These are phyloP conservation scores for Buphagus erythrorhynchus DNA, from an alignment of 2,797 vertebrate genomes.

Conservation along the genomic window DNA sequence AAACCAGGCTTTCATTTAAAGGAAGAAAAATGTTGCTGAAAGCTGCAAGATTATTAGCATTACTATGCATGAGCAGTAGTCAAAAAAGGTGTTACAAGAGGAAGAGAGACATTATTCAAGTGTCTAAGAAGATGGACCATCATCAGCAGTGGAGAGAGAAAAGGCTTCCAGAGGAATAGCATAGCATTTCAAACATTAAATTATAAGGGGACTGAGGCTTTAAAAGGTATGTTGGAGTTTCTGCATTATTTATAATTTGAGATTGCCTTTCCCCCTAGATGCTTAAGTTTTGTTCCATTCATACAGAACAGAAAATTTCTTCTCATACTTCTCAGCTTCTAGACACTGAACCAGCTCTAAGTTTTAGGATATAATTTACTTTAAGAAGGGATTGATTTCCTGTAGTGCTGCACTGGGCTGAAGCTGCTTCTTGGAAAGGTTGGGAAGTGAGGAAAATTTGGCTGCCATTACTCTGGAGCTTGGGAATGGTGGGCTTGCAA, in stretches of 20 bases:
- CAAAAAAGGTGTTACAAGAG: constrained; percentile 50
- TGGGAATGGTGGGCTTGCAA: not conserved
- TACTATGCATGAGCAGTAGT: constrained; percentile 60
- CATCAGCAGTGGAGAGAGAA: constrained; percentile 10
- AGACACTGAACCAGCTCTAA: not conserved
- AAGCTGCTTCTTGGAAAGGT: not conserved
- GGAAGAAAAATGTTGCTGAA: constrained; percentile 54
- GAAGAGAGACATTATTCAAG: constrained; percentile 56
- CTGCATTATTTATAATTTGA: constrained; percentile 68
- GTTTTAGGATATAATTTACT: not conserved
- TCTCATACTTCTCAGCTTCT: not conserved
- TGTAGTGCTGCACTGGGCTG: not conserved
- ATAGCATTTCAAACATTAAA: constrained; percentile 54
- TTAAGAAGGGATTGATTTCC: not conserved
- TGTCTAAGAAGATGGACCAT: constrained; percentile 57
- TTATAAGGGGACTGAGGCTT: constrained; percentile 32
- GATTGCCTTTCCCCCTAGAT: constrained; percentile 24
- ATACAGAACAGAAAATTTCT: not conserved
- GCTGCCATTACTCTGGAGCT: not conserved
- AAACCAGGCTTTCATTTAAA: constrained; percentile 23
- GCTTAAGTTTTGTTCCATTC: constrained; percentile 2
- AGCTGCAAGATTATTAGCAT: constrained; percentile 53
- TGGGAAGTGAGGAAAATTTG: not conserved
- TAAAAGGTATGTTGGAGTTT: constrained; percentile 32
- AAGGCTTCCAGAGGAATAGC: constrained; percentile 34